Conservation (phyloP, 2,888 invertebrate species). For the Heliconius cydno region DNA sequence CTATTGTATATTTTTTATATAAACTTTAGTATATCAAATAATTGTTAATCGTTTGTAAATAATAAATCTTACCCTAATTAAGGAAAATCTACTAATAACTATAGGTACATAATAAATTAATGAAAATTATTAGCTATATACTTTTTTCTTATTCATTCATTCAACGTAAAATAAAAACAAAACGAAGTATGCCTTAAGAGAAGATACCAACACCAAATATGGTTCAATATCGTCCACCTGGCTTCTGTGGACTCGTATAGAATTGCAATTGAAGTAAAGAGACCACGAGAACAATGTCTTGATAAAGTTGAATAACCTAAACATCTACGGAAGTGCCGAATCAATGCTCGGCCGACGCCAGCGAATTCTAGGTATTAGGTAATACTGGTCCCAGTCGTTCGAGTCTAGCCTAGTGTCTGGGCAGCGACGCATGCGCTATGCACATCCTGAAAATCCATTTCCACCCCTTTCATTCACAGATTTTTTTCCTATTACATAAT, state of each 20-base stretch:
- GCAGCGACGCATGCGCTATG: slow-evolving; percentile 37
- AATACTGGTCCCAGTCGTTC: slow-evolving; percentile 9
- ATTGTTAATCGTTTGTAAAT: no score
- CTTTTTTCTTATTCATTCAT: background rate
- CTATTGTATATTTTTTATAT: background rate
- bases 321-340: slow-evolving; percentile 12
- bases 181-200: background rate
- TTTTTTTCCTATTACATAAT: background rate
- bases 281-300: background rate
- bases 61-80: no score
- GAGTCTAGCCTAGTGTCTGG: slow-evolving; percentile 22
- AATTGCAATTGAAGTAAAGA: slow-evolving; percentile 1
- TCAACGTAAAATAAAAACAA: background rate
- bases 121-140: background rate
- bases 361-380: slow-evolving; percentile 9
- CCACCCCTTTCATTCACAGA: slow-evolving; percentile 25
- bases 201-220: background rate
- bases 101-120: background rate
- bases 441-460: slow-evolving; percentile 32
- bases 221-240: background rate
- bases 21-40: no score
- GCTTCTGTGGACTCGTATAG: background rate
- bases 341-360: background rate
- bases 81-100: no score
- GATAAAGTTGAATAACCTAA: slow-evolving; percentile 14